phyloP scores from a whole-genome alignment of 2,888 invertebrate species.

The Drosophila vallismaia region DNA sequence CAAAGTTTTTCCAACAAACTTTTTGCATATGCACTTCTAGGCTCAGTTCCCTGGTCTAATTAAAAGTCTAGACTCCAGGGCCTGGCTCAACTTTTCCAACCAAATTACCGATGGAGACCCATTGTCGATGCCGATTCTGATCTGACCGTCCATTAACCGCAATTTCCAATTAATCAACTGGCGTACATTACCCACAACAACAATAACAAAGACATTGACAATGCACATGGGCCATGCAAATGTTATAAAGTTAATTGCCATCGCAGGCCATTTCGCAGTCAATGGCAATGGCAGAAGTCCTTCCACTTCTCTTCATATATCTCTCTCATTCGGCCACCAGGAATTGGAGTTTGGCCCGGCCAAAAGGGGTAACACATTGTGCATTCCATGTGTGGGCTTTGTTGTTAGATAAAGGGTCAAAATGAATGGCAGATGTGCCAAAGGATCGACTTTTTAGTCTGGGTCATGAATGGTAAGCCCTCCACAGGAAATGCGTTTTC shows the following conservation, averaged over 20 bases:
- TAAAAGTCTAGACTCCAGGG: constrained; percentile 79
- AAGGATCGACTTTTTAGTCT: constrained; percentile 1
- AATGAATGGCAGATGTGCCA: constrained; percentile 36
- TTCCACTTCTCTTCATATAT: constrained; percentile 1
- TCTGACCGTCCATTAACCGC: constrained; percentile 66
- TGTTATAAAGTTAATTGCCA: constrained; percentile 79
- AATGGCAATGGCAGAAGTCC: constrained; percentile 15
- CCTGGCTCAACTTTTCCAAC: constrained; percentile 22
- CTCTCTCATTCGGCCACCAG: constrained; percentile 8
- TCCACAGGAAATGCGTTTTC: constrained; percentile 13
- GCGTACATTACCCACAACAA: constrained; percentile 52
- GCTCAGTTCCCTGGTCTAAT: constrained; percentile 58
- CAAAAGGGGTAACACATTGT: constrained; percentile 17
- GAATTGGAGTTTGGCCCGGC: constrained; percentile 11
- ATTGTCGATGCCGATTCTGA: constrained; percentile 51
- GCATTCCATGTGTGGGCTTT: constrained; percentile 29
- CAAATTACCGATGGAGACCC: constrained; percentile 33
- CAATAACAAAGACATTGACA: constrained; percentile 25
- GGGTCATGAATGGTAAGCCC: not conserved
- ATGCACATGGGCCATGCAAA: constrained; percentile 65
- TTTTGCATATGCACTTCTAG: constrained; percentile 49
- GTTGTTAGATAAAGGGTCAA: constrained; percentile 40
- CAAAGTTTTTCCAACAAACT: constrained; percentile 54
- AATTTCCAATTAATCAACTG: constrained; percentile 78
- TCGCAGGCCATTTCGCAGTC: constrained; percentile 52